Percentiles rank a stretch among this genome's conserved stretches.
Conservation (phyloP, 2,888 invertebrate genomes). For the Polia nebulosa region DNA sequence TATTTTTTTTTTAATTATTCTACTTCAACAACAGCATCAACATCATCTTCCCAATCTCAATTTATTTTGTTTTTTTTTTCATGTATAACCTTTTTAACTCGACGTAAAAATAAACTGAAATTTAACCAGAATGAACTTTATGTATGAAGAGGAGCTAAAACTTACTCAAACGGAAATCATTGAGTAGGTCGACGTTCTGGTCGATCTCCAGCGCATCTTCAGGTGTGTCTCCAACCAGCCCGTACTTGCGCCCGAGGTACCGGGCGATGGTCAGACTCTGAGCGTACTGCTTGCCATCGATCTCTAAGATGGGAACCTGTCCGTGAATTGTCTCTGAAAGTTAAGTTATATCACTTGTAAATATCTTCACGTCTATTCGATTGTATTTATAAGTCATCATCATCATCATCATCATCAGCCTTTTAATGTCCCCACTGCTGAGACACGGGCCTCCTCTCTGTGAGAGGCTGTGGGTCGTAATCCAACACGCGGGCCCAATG, state of each 20-base stretch:
- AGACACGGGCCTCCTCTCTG: too few species aligned
- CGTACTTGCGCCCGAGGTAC: slow-evolving; percentile 92
- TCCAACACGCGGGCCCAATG: too few species aligned
- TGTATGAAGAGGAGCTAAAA: background rate
- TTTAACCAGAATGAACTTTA: background rate
- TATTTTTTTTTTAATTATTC: too few species aligned
- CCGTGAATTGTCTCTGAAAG: slow-evolving; percentile 86
- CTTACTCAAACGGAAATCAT: slow-evolving; percentile 92
- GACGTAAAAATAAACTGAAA: too few species aligned
- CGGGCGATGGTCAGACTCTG: slow-evolving; percentile 92
- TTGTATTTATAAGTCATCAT: too few species aligned
- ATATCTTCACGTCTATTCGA: background rate
- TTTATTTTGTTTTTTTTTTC: background rate
- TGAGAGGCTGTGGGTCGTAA: too few species aligned
- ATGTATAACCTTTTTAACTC: too few species aligned
- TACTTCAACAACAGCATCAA: too few species aligned
- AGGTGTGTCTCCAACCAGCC: slow-evolving; percentile 90
- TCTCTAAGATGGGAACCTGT: slow-evolving; percentile 91
- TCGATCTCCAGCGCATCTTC: slow-evolving; percentile 92
- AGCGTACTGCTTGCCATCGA: slow-evolving; percentile 91
- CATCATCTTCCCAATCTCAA: too few species aligned
- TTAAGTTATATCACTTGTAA: background rate
- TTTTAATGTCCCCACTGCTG: too few species aligned
- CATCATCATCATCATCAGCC: too few species aligned
- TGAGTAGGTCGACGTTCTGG: slow-evolving; percentile 91